phyloP scores from a whole-genome alignment of 2,113 vertebrate species.

The Acrocephalus arundinaceus region DNA sequence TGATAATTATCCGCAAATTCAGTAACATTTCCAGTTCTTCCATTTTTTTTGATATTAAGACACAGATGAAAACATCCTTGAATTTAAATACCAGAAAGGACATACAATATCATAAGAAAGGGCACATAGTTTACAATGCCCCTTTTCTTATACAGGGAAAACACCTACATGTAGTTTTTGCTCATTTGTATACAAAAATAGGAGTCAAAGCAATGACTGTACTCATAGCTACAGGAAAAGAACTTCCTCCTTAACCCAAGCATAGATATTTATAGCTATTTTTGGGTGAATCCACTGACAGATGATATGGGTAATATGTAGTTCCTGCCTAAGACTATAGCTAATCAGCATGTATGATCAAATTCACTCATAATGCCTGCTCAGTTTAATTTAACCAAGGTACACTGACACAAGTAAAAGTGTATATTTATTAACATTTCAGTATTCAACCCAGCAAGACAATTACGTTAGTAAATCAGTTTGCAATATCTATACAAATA shows the following conservation, averaged over 20 bases:
- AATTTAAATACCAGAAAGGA: constrained; percentile 32
- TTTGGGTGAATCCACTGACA: constrained; percentile 14
- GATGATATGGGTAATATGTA: neutral
- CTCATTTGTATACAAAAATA: constrained; percentile 50
- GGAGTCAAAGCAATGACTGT: constrained; percentile 20
- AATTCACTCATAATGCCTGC: constrained; percentile 15
- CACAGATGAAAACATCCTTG: neutral
- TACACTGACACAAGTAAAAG: constrained; percentile 34
- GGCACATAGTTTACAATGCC: neutral
- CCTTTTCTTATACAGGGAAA: constrained; percentile 21
- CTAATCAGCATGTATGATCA: neutral
- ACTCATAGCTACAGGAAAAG: constrained; percentile 33
- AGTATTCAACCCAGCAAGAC: neutral
- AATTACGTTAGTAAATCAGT: neutral
- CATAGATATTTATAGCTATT: neutral
- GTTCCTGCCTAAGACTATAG: neutral
- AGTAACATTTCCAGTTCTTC: neutral
- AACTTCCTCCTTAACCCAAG: constrained; percentile 25
- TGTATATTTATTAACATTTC: constrained; percentile 52
- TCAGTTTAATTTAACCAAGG: constrained; percentile 44
- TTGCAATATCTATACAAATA: neutral
- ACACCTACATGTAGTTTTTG: constrained; percentile 5
- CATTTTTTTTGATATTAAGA: neutral
- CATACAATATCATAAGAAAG: neutral
- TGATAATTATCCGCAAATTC: neutral